A percentile compares a stretch with the other conserved stretches of the same genome.
Conservation (phyloP, 1,140 invertebrate species). For the Drosophila triauraria region DNA sequence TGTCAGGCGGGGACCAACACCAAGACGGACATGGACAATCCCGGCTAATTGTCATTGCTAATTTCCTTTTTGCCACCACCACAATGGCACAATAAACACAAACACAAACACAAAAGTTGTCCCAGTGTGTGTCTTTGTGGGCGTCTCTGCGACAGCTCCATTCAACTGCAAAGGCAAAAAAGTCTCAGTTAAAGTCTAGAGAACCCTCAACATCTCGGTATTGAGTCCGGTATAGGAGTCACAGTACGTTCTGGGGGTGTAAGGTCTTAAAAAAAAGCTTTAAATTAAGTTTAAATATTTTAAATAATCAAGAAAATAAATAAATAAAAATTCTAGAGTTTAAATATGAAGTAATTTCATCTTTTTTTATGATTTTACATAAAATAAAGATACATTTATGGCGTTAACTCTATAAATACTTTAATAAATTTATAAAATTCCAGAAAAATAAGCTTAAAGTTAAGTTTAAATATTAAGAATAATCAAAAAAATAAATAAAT, state of each 20-base stretch:
- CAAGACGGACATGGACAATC: slow-evolving; percentile 50
- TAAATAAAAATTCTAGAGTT: too few species aligned
- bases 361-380: too few species aligned
- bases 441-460: too few species aligned
- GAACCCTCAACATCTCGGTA: slow-evolving; percentile 27
- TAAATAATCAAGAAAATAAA: too few species aligned
- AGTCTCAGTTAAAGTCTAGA: slow-evolving; percentile 9
- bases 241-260: slow-evolving; percentile 13
- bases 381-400: too few species aligned
- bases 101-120: slow-evolving; percentile 37
- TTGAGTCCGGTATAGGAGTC: slow-evolving; percentile 5
- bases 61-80: slow-evolving; percentile 56
- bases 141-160: slow-evolving; percentile 30
- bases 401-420: too few species aligned
- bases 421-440: too few species aligned
- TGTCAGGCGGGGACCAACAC: slow-evolving; percentile 9
- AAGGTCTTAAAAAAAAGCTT: too few species aligned
- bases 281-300: too few species aligned
- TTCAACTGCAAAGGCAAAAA: slow-evolving; percentile 51
- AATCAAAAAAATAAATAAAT: too few species aligned
- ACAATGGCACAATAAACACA: slow-evolving; percentile 50
- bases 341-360: too few species aligned
- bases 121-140: slow-evolving; percentile 10
- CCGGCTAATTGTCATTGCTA: slow-evolving; percentile 62
- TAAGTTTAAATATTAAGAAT: too few species aligned